phyloP scores from a whole-genome alignment of 2,113 vertebrate genomes.

The Clarias batrachus region DNA sequence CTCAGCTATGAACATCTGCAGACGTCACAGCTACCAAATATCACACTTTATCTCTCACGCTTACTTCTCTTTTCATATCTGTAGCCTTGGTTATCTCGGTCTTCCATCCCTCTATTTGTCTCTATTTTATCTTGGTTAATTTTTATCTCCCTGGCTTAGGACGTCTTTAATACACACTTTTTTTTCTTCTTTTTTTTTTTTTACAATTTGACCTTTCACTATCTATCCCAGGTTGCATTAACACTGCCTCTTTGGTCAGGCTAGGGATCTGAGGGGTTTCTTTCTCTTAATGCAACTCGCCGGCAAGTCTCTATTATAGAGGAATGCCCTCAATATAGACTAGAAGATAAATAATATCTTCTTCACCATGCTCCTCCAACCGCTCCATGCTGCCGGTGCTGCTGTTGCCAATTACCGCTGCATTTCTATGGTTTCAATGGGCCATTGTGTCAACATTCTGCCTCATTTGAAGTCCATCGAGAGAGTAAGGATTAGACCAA shows the following conservation, averaged over 20 bases:
- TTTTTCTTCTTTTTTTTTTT: neutral
- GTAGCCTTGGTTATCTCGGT: neutral
- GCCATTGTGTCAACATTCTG: constrained; percentile 59
- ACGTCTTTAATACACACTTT: constrained; percentile 17
- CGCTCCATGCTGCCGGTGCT: constrained; percentile 1
- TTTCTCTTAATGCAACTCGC: neutral
- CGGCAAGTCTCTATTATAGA: neutral
- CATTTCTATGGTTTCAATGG: constrained; percentile 59
- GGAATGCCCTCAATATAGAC: constrained; percentile 17
- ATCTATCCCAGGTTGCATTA: constrained; percentile 1
- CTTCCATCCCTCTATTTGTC: neutral
- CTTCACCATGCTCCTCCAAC: constrained; percentile 26
- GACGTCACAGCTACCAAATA: constrained; percentile 29
- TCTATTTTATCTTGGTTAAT: constrained; percentile 24
- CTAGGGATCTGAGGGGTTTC: neutral
- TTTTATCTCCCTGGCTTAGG: constrained; percentile 2
- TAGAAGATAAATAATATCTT: constrained; percentile 34
- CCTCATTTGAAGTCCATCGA: constrained; percentile 58
- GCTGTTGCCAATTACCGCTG: constrained; percentile 59
- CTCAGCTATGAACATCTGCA: constrained; percentile 45
- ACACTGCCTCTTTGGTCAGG: neutral
- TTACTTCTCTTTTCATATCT: constrained; percentile 17
- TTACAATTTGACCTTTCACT: neutral
- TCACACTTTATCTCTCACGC: constrained; percentile 27
- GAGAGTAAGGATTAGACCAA: constrained; percentile 56